A percentile compares a stretch with the other conserved stretches of the same genome.
phyloP scores from a whole-genome alignment of 2,888 invertebrate species.

The Podabrus alpinus region DNA sequence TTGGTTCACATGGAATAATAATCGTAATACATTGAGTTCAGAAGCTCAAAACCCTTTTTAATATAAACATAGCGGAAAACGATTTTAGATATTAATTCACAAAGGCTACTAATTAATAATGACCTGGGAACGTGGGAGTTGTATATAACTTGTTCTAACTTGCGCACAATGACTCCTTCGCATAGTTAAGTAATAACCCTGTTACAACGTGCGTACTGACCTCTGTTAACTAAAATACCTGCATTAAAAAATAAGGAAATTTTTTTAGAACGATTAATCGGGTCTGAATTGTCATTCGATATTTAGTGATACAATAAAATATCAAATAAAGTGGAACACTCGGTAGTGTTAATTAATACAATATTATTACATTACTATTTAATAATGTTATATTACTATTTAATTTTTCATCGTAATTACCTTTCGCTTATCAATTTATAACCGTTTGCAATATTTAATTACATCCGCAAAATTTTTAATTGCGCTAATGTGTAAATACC shows the following conservation, averaged over 20 bases:
- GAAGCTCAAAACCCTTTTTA: neutral
- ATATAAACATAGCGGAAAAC: constrained; percentile 12
- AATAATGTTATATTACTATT: neutral
- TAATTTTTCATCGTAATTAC: neutral
- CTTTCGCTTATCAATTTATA: neutral
- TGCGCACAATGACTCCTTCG: constrained; percentile 21
- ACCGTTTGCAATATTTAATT: neutral
- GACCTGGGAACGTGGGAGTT: constrained; percentile 15
- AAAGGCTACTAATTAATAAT: constrained; percentile 21
- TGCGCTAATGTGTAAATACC: neutral
- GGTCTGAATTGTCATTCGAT: neutral
- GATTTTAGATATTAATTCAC: constrained; percentile 20
- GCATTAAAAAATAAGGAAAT: neutral
- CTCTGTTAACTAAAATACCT: neutral
- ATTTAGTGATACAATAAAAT: neutral
- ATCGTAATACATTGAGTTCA: neutral
- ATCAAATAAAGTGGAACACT: neutral
- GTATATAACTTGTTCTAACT: constrained; percentile 17
- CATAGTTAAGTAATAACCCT: constrained; percentile 8
- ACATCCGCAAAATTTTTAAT: neutral
- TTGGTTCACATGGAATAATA: neutral
- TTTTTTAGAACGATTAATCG: neutral
- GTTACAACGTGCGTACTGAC: constrained; percentile 9
- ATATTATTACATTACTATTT: neutral
- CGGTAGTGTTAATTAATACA: neutral